phyloP scores from a whole-genome alignment of 2,888 invertebrate species.

The Bellardia bayeri region DNA sequence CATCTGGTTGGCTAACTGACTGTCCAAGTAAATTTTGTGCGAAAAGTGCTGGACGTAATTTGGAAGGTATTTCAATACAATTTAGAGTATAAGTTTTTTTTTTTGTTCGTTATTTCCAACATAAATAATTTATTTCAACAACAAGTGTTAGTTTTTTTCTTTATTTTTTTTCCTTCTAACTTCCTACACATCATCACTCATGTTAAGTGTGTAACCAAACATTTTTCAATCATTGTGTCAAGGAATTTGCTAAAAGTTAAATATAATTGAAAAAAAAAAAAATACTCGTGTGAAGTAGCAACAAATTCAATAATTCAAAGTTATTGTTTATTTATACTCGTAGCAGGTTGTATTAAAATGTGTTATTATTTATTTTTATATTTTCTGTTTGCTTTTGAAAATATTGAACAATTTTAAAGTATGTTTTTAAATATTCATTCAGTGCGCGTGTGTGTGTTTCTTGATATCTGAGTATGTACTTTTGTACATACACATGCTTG shows the following conservation, averaged over 20 bases:
- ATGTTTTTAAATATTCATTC: background rate
- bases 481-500: background rate
- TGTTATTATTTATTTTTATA: background rate
- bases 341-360: background rate
- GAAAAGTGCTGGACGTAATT: no score
- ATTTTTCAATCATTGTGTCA: slow-evolving; percentile 23
- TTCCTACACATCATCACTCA: slow-evolving; percentile 6
- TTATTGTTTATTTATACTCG: background rate
- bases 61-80: no score
- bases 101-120: background rate
- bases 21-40: no score
- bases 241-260: slow-evolving; percentile 22
- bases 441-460: background rate
- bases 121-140: background rate
- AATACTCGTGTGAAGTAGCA: background rate
- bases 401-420: background rate
- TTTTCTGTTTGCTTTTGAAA: background rate
- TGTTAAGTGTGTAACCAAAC: background rate
- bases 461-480: background rate
- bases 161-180: background rate
- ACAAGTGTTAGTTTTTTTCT: background rate
- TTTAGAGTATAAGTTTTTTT: no score
- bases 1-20: no score
- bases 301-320: slow-evolving; percentile 5
- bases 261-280: background rate